Base-by-base conservation (phyloP, 1,140 invertebrate genomes). In the Cherax quadricarinatus region DNA sequence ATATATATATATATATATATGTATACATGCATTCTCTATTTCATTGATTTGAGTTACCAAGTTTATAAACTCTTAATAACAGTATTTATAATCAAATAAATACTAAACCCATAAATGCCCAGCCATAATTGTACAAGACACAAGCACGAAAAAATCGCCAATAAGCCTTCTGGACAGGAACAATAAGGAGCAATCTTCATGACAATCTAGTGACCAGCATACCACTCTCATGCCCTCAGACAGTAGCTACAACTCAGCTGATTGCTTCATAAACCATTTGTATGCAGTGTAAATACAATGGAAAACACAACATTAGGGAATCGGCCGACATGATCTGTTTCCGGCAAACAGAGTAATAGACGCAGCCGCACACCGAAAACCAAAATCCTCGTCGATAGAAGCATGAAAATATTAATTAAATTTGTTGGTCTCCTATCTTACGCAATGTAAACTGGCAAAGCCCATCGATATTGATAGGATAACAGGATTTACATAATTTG, bases 391-490 rank as follows among this genome's bases (percentile, higher is more conserved):
- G 14, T 10, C 62, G 18, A 66, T 66, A 66, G 62, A 66, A 10
- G 18, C 12, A 16, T 66, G 10, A 66, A 62, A 60, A 30, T 84
- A 84, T 84, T 62, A 84, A 62, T 41, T 84, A 62, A 84, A 24
- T 84, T 62, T 62, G 82, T 84, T 84, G 30, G 82, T 84, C 24
- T 80, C 49, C 82, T 84, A 84, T 84, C 82, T 84, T 84, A 84
- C 82, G 82, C 82, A 84, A 84, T 84, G 62, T 57, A 84, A 84
- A 84, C 82, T 84, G 53, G 21, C 21, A 49, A 84, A 84, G 62
- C 62, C 62, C 82, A 84, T 84, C 82, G 57, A 57, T 84, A 84
- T 60, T 84, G 82, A 62, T 84, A 30, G 62, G 82, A 62, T 84
- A 84, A 84, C 82, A 84, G 82, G 62, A 84, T 84, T 84, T 84